Base-by-base conservation (phyloP, 2,888 invertebrate species). In the Tipula helvola region DNA sequence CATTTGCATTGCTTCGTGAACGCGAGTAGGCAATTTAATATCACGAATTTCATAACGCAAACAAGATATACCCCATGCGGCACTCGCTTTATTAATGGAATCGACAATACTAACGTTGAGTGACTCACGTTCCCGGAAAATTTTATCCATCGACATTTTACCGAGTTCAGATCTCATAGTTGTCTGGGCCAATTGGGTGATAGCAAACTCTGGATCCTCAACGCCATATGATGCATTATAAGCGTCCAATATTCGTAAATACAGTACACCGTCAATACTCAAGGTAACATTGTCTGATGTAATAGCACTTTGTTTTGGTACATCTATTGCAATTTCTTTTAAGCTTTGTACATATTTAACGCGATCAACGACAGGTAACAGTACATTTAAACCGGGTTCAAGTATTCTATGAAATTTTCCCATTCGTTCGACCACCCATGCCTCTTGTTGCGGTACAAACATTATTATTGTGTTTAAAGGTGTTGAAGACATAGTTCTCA, bases 1-100 rank as follows among this genome's bases (percentile, higher is more conserved):
- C 98, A 99, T 99, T 92, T 99, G 99, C 99, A 99, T 99, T 0
- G 99, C 99, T 91, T 99, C 99, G 90, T 99, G 97, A 0, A 99
- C 96, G 89, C 98, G 94, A 0, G 93, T 92, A 0, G 99, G 99
- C 96, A 93, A 96, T 87, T 91, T 89, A 86, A 90, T 90, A 89
- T 93, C 95, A 94, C 97, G 94, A 89, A 98, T 98, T 94, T 98
- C 98, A 91, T 98, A 98, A 90, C 99, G 94, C 88, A 99, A 93
- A 91, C 99, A 99, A 3, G 96, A 95, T 87, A 99, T 97, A 83
- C 99, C 99, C 99, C 99, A 99, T 0, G 98, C 97, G 91, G 97
- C 97, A 89, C 98, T 97, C 1, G 99, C 99, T 92, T 98, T 98
- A 91, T 99, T 99, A 87, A 99, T 98, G 1, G 98, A 95, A 88